Conservation (phyloP, 2,113 vertebrate genomes). For the Cnemophilus loriae region DNA sequence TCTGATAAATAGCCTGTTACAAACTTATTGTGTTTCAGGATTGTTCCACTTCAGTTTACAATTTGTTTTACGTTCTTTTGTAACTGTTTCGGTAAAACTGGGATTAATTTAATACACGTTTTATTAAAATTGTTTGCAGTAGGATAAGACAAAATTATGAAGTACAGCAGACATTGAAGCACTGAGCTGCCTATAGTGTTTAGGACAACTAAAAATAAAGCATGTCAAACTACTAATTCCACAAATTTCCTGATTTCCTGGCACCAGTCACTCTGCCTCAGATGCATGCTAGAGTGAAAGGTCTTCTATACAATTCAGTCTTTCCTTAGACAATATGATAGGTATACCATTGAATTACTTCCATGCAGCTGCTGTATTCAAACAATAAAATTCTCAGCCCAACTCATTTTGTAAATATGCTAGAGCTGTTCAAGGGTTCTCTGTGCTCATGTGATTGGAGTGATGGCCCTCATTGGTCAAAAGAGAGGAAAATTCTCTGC, state of each 20-base stretch:
- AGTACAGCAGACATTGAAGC: not conserved
- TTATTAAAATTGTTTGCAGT: conserved; percentile 13
- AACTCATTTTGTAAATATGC: conserved; percentile 19
- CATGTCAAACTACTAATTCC: not conserved
- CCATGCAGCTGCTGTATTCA: conserved; percentile 1
- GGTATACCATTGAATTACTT: not conserved
- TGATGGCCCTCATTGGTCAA: conserved; percentile 1
- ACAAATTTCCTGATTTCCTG: not conserved
- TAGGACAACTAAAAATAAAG: not conserved
- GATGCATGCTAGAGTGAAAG: not conserved
- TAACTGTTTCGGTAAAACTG: not conserved
- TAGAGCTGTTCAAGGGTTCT: conserved; percentile 6
- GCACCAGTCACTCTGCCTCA: not conserved
- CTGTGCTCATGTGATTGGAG: conserved; percentile 9
- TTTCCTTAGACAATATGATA: not conserved
- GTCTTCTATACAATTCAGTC: not conserved
- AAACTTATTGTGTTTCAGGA: conserved; percentile 7
- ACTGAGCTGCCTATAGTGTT: not conserved
- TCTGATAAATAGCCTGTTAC: conserved; percentile 3
- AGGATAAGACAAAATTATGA: not conserved
- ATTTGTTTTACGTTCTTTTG: conserved; percentile 17
- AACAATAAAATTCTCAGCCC: not conserved
- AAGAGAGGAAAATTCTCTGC: conserved; percentile 25
- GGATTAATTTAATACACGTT: conserved; percentile 25
- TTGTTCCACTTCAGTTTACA: conserved; percentile 7